These are phyloP conservation scores for Parnassius orleans DNA, from an alignment of 2,888 invertebrate genomes.

Conservation along the genomic window DNA sequence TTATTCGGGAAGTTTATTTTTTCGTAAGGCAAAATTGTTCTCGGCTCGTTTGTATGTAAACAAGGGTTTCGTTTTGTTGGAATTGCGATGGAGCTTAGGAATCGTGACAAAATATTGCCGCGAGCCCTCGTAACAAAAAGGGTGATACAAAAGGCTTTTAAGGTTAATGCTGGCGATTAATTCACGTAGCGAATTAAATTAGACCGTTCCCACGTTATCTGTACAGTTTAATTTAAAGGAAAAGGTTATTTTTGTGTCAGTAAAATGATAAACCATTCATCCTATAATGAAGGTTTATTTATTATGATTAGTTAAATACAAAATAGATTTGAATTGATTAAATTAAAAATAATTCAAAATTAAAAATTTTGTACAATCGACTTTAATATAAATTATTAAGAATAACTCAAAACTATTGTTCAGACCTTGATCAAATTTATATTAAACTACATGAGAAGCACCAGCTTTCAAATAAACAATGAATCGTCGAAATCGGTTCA, in stretches of 20 bases:
- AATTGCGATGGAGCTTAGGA: slow-evolving; percentile 41
- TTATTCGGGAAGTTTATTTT: slow-evolving; percentile 12
- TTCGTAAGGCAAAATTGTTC: slow-evolving; percentile 12
- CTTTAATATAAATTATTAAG: no score
- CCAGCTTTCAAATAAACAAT: no score
- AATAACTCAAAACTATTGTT: no score
- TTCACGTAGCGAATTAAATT: slow-evolving; percentile 37
- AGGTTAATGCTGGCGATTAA: slow-evolving; percentile 52
- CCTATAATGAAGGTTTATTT: no score
- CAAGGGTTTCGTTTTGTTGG: slow-evolving; percentile 32
- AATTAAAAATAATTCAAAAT: no score
- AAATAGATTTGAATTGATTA: no score
- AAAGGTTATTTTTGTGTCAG: not conserved
- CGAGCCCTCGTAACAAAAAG: slow-evolving; percentile 45
- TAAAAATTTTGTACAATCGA: no score
- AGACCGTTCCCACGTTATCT: slow-evolving; percentile 33
- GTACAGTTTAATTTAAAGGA: slow-evolving; percentile 25
- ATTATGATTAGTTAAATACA: no score
- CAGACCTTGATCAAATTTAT: no score
- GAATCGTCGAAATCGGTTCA: no score
- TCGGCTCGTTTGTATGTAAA: slow-evolving; percentile 27
- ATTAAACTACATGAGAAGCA: no score
- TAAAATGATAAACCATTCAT: no score
- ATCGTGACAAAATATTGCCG: slow-evolving; percentile 47
- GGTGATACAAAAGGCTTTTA: slow-evolving; percentile 48